Percentiles rank a stretch among this genome's conserved stretches.
Conservation (phyloP, 2,797 vertebrate species). For the Chiloscyllium punctatum region DNA sequence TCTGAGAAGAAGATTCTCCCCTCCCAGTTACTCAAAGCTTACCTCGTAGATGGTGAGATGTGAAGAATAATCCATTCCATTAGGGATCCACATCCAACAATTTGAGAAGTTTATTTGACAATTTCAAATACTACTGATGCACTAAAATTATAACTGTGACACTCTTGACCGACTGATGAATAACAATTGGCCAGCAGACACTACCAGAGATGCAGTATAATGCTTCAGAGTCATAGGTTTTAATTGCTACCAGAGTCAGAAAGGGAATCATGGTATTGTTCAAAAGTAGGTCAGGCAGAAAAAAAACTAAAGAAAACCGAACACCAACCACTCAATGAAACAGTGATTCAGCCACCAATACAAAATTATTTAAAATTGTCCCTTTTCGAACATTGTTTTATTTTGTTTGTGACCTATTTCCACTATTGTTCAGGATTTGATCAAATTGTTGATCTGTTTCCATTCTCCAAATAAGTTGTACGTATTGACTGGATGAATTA, state of each 20-base stretch:
- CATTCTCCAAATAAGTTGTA: neutral
- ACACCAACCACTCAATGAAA: neutral
- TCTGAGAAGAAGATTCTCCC: conserved; percentile 88
- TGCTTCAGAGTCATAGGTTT: conserved; percentile 23
- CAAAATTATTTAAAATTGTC: neutral
- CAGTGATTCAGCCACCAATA: neutral
- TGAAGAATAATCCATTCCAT: neutral
- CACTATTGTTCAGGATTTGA: neutral
- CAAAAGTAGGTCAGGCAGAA: neutral
- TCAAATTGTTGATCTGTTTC: neutral
- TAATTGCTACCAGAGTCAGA: neutral
- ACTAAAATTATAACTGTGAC: conserved; percentile 19
- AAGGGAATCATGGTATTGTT: conserved; percentile 4
- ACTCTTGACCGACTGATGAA: conserved; percentile 4
- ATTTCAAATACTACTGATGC: conserved; percentile 18
- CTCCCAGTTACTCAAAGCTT: conserved; percentile 94
- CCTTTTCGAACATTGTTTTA: neutral
- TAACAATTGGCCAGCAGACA: neutral
- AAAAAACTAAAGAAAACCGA: neutral
- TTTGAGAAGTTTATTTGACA: conserved; percentile 10
- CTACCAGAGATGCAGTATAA: neutral
- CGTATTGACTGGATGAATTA: neutral
- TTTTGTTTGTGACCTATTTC: neutral
- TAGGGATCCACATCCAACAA: neutral
- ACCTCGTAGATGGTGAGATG: conserved; percentile 61